Conservation (phyloP, 2,113 vertebrate species). For the Hipposideros armiger region DNA sequence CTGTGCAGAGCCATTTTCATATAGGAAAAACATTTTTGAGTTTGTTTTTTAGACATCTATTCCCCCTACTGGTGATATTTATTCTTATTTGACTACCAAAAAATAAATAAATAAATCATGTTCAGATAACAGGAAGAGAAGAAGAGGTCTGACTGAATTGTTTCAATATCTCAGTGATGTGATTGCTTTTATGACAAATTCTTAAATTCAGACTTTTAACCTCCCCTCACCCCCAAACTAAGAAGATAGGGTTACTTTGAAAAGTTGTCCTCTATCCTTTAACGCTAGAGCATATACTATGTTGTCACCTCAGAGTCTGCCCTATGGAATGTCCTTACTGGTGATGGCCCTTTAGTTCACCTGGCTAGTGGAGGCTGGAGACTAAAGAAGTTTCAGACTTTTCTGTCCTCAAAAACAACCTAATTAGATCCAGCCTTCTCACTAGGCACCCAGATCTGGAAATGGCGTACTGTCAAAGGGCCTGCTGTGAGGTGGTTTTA, state of each 20-base stretch:
- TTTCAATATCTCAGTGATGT: slow-evolving; percentile 41
- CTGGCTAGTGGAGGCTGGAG: background rate
- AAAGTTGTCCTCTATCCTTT: background rate
- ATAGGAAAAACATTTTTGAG: slow-evolving; percentile 84
- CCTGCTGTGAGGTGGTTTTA: background rate
- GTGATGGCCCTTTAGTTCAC: background rate
- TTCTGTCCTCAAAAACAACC: background rate
- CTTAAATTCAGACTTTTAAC: slow-evolving; percentile 31
- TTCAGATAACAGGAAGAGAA: slow-evolving; percentile 67
- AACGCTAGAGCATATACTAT: background rate
- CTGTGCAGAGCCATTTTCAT: slow-evolving; percentile 83
- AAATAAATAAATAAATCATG: slow-evolving; percentile 52
- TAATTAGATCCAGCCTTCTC: background rate
- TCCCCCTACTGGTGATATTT: slow-evolving; percentile 91
- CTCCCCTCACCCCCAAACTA: background rate
- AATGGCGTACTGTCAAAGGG: background rate
- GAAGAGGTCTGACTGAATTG: background rate
- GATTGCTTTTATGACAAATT: slow-evolving; percentile 34
- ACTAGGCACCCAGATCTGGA: background rate
- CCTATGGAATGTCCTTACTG: background rate
- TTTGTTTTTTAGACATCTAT: slow-evolving; percentile 90
- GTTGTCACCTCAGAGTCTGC: background rate
- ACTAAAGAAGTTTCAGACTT: background rate
- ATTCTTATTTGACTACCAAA: slow-evolving; percentile 86
- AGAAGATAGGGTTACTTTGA: background rate